phyloP scores from a whole-genome alignment of 2,797 vertebrate species.

The Cheirogaleus major region DNA sequence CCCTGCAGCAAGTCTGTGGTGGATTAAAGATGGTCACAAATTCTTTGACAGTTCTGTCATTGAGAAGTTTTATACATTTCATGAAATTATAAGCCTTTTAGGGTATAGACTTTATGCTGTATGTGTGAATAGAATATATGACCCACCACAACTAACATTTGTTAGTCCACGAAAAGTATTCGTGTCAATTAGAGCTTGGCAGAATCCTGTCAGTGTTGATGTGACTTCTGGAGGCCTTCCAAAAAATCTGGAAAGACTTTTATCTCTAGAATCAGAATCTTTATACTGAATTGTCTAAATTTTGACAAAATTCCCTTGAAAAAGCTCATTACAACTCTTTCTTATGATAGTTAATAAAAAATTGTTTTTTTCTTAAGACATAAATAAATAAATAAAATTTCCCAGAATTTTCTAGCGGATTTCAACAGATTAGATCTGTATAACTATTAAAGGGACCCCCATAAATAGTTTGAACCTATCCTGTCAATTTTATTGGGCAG shows the following conservation, averaged over 20 bases:
- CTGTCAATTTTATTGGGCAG: slow-evolving; percentile 10
- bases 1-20: not conserved
- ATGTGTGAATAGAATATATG: not conserved
- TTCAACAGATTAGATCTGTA: not conserved
- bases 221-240: not conserved
- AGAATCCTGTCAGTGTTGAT: not conserved
- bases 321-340: slow-evolving; percentile 1
- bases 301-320: slow-evolving; percentile 9
- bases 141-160: not conserved
- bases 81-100: slow-evolving; percentile 10
- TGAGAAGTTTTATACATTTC: not conserved
- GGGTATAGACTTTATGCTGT: not conserved
- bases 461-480: not conserved
- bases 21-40: not conserved
- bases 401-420: slow-evolving; percentile 9
- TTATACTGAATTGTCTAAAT: slow-evolving; percentile 5
- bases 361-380: not conserved
- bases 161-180: not conserved
- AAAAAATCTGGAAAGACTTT: slow-evolving; percentile 25
- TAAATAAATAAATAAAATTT: slow-evolving; percentile 22
- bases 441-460: not conserved
- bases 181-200: not conserved
- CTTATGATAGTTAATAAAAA: not conserved
- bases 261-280: slow-evolving; percentile 33
- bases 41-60: not conserved